Conservation (phyloP, 2,113 vertebrate genomes). For the Hippopotamus amphibius region DNA sequence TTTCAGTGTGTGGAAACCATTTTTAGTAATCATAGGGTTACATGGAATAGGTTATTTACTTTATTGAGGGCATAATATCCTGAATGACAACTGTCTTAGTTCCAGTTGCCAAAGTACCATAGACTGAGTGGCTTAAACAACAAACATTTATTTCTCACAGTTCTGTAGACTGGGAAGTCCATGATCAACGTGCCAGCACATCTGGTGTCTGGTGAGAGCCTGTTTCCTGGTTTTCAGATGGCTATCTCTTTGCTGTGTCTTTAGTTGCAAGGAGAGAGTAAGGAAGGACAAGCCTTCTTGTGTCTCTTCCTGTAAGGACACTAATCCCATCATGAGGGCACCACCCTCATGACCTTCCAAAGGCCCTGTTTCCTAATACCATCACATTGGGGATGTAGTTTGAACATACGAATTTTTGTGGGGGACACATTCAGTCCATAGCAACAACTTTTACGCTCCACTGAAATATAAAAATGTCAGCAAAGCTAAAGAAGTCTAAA, state of each 20-base stretch:
- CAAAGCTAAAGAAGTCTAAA: conserved; percentile 64
- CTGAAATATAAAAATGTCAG: conserved; percentile 77
- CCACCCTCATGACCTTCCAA: not conserved
- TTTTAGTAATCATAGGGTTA: conserved; percentile 2
- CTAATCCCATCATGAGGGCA: not conserved
- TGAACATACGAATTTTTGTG: not conserved
- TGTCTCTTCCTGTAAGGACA: not conserved
- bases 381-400: not conserved
- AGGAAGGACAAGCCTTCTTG: not conserved
- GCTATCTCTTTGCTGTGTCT: not conserved
- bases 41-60: conserved; percentile 69
- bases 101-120: not conserved
- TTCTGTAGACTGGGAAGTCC: not conserved
- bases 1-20: conserved; percentile 63
- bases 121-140: not conserved
- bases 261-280: not conserved
- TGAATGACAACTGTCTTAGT: conserved; percentile 58
- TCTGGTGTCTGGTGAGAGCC: not conserved
- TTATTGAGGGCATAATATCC: conserved; percentile 57
- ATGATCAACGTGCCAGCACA: not conserved
- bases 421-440: not conserved
- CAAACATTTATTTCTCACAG: not conserved
- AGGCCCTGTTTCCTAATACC: not conserved
- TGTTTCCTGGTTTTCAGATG: not conserved
- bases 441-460: conserved; percentile 66